Evolutionary conservation across 2,888 invertebrate genomes (phyloP).

Genomic region (Macaria liturata): DNA sequence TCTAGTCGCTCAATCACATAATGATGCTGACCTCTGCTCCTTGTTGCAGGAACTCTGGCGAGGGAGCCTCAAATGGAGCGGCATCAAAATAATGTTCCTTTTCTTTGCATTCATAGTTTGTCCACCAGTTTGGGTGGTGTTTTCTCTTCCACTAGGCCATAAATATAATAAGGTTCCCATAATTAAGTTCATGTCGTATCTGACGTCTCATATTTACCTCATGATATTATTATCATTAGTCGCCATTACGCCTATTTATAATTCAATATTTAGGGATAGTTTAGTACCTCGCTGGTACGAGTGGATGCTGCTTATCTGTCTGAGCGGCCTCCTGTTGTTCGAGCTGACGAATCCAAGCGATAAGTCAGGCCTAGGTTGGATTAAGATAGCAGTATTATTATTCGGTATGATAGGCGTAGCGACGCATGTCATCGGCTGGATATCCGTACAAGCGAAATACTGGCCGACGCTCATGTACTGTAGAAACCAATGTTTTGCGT

Average conservation of each 20-base stretch:
- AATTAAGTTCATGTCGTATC: constrained; percentile 99
- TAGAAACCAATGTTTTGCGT: constrained; percentile 97
- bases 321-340: constrained; percentile 96
- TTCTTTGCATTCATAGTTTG: constrained; percentile 96
- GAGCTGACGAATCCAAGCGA: constrained; percentile 99
- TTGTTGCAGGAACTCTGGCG: constrained; percentile 96
- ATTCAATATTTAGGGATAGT: constrained; percentile 89
- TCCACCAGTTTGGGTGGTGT: constrained; percentile 98
- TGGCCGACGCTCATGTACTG: constrained; percentile 96
- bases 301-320: constrained; percentile 96
- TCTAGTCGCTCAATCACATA: constrained; percentile 15
- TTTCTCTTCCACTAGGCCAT: constrained; percentile 97
- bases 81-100: constrained; percentile 96
- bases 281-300: constrained; percentile 97
- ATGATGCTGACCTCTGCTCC: constrained; percentile 30
- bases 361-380: constrained; percentile 97
- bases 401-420: constrained; percentile 96
- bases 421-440: constrained; percentile 92
- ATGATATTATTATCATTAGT: constrained; percentile 96
- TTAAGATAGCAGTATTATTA: constrained; percentile 92
- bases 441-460: constrained; percentile 86
- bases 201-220: constrained; percentile 98
- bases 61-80: constrained; percentile 97
- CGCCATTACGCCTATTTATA: constrained; percentile 93
- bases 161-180: constrained; percentile 99